phyloP scores from a whole-genome alignment of 2,888 invertebrate genomes.

The Trichopoda pennipes region DNA sequence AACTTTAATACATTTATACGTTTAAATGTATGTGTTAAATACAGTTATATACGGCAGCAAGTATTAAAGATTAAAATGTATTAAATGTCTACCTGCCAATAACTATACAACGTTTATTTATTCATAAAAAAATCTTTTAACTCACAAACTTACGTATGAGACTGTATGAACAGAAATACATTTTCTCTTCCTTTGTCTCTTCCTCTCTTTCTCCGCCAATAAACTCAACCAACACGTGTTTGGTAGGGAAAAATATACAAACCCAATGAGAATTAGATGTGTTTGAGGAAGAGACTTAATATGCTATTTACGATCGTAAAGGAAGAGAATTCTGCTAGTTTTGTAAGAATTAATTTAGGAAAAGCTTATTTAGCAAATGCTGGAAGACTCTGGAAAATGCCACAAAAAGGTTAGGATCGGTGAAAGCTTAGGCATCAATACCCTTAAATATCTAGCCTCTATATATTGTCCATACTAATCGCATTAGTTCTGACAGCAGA shows the following conservation, averaged over 20 bases:
- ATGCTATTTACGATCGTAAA: not conserved
- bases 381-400: too few species aligned
- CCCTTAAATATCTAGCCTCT: too few species aligned
- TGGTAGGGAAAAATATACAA: too few species aligned
- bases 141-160: conserved; percentile 22
- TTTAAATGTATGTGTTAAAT: conserved; percentile 32
- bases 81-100: conserved; percentile 40
- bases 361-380: too few species aligned
- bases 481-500: too few species aligned
- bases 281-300: not conserved
- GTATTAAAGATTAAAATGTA: conserved; percentile 42
- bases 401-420: too few species aligned
- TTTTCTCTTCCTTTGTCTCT: not conserved
- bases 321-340: not conserved
- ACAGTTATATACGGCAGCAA: conserved; percentile 27
- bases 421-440: too few species aligned
- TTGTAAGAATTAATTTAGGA: too few species aligned
- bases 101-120: conserved; percentile 14
- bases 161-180: too few species aligned
- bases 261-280: too few species aligned
- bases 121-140: conserved; percentile 33
- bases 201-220: not conserved
- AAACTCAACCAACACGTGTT: not conserved
- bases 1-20: conserved; percentile 16
- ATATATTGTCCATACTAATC: too few species aligned